phyloP scores from a whole-genome alignment of 1,140 invertebrate species.

The Archivesica marissinica region DNA sequence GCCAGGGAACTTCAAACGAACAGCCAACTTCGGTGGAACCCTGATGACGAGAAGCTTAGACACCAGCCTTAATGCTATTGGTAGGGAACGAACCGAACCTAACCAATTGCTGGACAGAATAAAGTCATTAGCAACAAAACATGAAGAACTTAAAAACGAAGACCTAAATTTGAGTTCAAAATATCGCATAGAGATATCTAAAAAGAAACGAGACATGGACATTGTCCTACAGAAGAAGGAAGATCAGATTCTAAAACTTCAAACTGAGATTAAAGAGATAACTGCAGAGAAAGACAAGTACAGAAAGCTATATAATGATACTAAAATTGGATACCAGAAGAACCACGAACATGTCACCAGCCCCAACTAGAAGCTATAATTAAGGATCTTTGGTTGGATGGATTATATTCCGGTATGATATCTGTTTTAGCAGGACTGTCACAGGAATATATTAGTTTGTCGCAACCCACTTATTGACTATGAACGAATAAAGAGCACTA shows the following conservation, averaged over 20 bases:
- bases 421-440: too few species aligned
- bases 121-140: conserved; percentile 21
- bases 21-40: neutral
- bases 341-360: conserved; percentile 36
- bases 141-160: conserved; percentile 56
- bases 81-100: conserved; percentile 34
- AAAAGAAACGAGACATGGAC: conserved; percentile 55
- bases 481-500: too few species aligned
- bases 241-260: conserved; percentile 46
- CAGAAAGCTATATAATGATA: conserved; percentile 62
- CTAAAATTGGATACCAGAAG: conserved; percentile 58
- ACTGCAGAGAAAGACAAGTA: conserved; percentile 58
- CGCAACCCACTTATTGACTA: too few species aligned
- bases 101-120: conserved; percentile 49
- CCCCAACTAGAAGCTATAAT: too few species aligned
- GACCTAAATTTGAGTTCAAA: conserved; percentile 44
- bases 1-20: conserved; percentile 48
- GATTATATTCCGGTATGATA: too few species aligned
- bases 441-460: too few species aligned
- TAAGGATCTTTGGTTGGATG: too few species aligned
- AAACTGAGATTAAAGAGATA: conserved; percentile 53
- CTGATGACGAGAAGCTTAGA: neutral
- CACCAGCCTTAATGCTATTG: conserved; percentile 13
- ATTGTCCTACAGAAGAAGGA: conserved; percentile 49
- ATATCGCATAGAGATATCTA: conserved; percentile 41